Base-by-base conservation (phyloP, 2,113 vertebrate species). In the Chloropsis hardwickii region DNA sequence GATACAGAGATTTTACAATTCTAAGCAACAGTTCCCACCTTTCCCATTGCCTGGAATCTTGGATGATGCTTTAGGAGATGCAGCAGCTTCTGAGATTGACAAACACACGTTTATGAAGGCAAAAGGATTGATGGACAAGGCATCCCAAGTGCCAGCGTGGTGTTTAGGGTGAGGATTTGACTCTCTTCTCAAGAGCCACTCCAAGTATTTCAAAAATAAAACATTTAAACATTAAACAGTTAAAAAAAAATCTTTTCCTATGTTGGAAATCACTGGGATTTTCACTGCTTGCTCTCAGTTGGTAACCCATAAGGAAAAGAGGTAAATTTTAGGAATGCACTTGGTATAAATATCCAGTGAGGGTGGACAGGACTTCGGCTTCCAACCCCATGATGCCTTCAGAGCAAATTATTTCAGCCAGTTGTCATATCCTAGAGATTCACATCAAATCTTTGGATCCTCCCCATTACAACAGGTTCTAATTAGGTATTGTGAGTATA, bases 1-100 rank as follows among this genome's bases (percentile, higher is more conserved):
- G 87, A 98, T 97, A 81, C 0, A 24, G 86, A 92, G 84, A 95
- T 93, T 97, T 97, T 97, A 93, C 95, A 97, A 94, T 97, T 94
- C 97, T 98, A 95, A 98, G 90, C 92, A 88, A 93, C 67, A 91
- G 50, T 86, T 95, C 94, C 92, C 92, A 90, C 89, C 89, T 95
- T 89, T 92, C 82, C 86, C 40, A 35, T 47, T 87, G 67, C 85
- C 82, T 58, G 66, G 76, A n/a, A 56, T 25, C 3, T 2, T 79
- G 58, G 77, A 20, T 83, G 84, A 48, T 90, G 86, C 57, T 87
- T 76, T 20, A 81, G 88, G 79, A 94, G 58, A 14, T 53, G 65
- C 54, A 70, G 69, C 60, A 86, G 70, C 27, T 67, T 77, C 64
- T 5, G 7, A 77, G 90, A 74, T 0, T n/a, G 72, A 40, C 83